phyloP scores from a whole-genome alignment of 2,888 invertebrate genomes.

The Megalurothrips usitatus region DNA sequence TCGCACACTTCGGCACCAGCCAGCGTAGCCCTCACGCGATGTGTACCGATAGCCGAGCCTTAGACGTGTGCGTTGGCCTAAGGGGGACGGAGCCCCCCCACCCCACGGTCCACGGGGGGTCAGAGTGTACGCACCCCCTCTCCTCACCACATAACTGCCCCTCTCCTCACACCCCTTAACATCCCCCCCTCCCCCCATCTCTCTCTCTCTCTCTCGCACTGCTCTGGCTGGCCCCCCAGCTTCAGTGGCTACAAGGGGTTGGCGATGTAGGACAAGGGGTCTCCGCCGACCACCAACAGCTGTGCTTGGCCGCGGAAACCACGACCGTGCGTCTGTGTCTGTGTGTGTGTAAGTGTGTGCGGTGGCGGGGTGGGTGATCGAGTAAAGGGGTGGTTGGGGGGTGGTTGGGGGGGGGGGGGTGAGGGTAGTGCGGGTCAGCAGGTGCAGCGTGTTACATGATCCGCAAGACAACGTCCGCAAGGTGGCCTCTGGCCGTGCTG shows the following conservation, averaged over 20 bases:
- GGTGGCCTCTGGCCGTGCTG: not conserved
- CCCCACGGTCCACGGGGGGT: too few relatives aligned
- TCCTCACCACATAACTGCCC: not conserved
- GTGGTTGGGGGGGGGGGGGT: not conserved
- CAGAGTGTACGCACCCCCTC: not conserved
- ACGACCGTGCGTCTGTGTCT: not conserved
- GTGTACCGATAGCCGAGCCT: too few relatives aligned
- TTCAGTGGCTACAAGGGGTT: conserved; percentile 5
- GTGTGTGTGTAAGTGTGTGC: not conserved
- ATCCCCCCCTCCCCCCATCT: not conserved
- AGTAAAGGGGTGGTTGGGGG: not conserved
- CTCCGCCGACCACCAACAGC: conserved; percentile 11
- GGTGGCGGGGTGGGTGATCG: not conserved
- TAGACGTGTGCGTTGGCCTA: too few relatives aligned
- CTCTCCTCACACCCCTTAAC: not conserved
- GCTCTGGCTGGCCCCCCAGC: not conserved
- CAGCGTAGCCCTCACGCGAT: too few relatives aligned
- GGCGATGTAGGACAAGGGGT: not conserved
- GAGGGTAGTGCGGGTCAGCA: not conserved
- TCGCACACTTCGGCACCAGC: too few relatives aligned
- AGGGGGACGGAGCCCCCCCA: too few relatives aligned
- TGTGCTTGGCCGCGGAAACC: conserved; percentile 21
- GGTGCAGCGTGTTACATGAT: not conserved
- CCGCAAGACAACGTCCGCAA: not conserved
- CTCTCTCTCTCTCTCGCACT: not conserved